Evolutionary conservation across 2,113 vertebrate genomes (phyloP).

Genomic region (Anolis sagrei): DNA sequence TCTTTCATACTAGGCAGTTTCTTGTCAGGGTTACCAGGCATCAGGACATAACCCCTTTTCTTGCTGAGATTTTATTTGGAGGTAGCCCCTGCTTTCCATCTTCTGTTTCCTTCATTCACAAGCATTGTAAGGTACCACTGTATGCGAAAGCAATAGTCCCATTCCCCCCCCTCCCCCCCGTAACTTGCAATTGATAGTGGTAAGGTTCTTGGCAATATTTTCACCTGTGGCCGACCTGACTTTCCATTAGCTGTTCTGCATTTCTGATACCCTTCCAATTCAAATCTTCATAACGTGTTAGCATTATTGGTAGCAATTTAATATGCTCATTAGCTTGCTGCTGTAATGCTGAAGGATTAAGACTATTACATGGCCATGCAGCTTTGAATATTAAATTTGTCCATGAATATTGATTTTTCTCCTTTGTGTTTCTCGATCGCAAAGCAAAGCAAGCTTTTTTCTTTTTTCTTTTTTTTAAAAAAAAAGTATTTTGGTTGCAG

Average conservation of each 20-base stretch:
- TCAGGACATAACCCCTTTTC: not conserved
- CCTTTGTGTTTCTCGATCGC: no score
- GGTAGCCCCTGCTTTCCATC: not conserved
- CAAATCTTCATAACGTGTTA: not conserved
- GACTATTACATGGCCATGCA: not conserved
- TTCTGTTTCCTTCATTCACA: not conserved
- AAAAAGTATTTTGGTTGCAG: not conserved
- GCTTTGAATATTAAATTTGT: not conserved
- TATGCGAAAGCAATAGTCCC: not conserved
- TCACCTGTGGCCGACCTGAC: not conserved
- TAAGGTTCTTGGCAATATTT: not conserved
- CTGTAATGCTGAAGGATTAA: slow-evolving; percentile 2
- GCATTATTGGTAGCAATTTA: slow-evolving; percentile 11
- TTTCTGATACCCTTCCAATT: slow-evolving; percentile 16
- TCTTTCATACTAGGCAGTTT: no score
- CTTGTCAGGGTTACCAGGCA: no score
- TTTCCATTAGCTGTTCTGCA: not conserved
- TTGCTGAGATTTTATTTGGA: not conserved
- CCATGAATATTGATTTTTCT: not conserved
- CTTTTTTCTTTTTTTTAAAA: not conserved
- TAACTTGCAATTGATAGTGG: not conserved
- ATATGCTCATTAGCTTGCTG: slow-evolving; percentile 28
- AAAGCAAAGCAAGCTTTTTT: not conserved
- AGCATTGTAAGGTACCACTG: no score
- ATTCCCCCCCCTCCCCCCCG: no score